Base-by-base conservation (phyloP, 2,797 vertebrate species). In the Moxostoma hubbsi region DNA sequence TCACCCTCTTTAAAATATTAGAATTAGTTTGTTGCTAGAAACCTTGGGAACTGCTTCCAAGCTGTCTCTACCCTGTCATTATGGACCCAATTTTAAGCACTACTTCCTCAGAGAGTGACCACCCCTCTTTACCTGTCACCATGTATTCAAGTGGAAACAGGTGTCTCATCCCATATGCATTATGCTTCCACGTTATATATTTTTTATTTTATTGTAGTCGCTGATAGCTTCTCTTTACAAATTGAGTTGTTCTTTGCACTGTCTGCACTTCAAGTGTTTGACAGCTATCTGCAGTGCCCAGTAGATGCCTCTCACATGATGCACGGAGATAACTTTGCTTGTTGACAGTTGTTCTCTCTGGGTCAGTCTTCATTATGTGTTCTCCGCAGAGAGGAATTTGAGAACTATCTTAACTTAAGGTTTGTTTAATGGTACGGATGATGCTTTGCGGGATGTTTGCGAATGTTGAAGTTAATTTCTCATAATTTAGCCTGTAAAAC, bases 121-220 rank as follows among this genome's bases (percentile, higher is more conserved):
- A 66, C 46, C 47, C 18, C 54, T 81, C 81, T 89, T 81, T 80
- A 83, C 79, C 88, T 88, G 86, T 90, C 89, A 87, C 71, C 47
- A 13, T 79, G 85, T 79, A 84, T 85, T 86, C 68, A 81, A 84
- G 81, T 88, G 86, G 84, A 89, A 90, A 90, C 85, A 75, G 81
- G 83, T 87, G 87, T 89, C 83, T 90, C 85, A 73, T 90, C 84
- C 82, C 80, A 89, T 86, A 83, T 85, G 85, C 58, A 73, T 74
- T 51, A 71, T 81, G 81, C 72, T 63, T 80, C 67, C 49, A 16
- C 63, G 70, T 75, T 58, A 68, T 85, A 84, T 79, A 64, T 88
- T 18, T 18, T 1, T 87, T 85, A 76, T 89, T 87, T 84, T 70
- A 74, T 80, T 86, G 43, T 15, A 47, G 84, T 83, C 74, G 65